phyloP scores from a whole-genome alignment of 2,113 vertebrate species.

The Phylloscopus trochiloides region DNA sequence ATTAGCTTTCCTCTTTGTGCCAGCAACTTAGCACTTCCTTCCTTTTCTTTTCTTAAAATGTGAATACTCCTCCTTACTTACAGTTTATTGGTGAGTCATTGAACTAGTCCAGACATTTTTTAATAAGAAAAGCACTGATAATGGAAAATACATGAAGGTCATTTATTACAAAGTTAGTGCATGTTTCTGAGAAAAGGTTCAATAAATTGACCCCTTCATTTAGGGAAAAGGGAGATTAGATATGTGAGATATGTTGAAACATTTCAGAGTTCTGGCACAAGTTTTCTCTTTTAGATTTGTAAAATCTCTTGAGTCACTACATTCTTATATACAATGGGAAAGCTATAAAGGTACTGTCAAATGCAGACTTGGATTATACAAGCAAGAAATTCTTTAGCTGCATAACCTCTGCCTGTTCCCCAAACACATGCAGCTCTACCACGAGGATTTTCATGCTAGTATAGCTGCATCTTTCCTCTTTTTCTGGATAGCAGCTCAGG shows the following conservation, averaged over 20 bases:
- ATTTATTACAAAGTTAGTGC: neutral
- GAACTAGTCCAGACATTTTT: neutral
- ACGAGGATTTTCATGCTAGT: neutral
- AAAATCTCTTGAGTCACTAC: neutral
- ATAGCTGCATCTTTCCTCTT: neutral
- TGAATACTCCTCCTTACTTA: neutral
- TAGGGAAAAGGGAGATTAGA: neutral
- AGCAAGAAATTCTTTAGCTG: neutral
- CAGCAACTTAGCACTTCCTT: conserved; percentile 1
- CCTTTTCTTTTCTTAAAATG: neutral
- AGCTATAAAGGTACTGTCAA: neutral
- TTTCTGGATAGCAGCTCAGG: neutral
- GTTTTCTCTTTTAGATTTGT: neutral
- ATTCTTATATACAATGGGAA: neutral
- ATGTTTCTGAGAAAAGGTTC: neutral
- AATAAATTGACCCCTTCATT: neutral
- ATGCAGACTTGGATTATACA: neutral
- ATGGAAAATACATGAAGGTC: neutral
- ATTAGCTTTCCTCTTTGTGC: neutral
- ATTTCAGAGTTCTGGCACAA: neutral
- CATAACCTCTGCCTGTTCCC: neutral
- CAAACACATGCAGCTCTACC: neutral
- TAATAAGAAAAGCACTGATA: neutral
- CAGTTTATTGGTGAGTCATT: neutral
- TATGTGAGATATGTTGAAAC: neutral